Conservation (phyloP, 2,113 vertebrate genomes). For the Stegostoma tigrinum region DNA sequence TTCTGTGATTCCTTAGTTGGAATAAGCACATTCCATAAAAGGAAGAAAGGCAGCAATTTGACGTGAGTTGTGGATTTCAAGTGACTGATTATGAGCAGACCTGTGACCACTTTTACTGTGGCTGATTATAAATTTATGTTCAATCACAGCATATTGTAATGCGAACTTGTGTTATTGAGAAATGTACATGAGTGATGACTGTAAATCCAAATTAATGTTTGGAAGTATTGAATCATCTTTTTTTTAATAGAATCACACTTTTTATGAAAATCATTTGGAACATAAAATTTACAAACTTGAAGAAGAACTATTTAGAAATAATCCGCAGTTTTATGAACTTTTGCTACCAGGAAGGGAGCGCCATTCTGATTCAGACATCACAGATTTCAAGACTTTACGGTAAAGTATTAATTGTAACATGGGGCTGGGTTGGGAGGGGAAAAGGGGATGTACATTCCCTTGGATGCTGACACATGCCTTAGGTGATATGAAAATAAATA, state of each 20-base stretch:
- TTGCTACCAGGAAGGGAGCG: not conserved
- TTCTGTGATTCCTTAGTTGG: not conserved
- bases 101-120: not conserved
- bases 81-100: not conserved
- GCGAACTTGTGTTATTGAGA: not conserved
- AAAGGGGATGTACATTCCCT: constrained; percentile 31
- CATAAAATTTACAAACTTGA: constrained; percentile 39
- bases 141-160: not conserved
- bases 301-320: constrained; percentile 31
- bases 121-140: not conserved
- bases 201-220: not conserved
- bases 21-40: not conserved
- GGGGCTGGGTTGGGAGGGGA: not conserved
- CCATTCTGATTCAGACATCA: not conserved
- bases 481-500: no score
- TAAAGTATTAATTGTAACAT: not conserved
- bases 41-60: not conserved
- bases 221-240: not conserved
- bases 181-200: not conserved
- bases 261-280: constrained; percentile 21
- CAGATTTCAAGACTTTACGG: constrained; percentile 28
- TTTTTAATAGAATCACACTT: constrained; percentile 31
- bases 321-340: constrained; percentile 35
- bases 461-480: constrained; percentile 41
- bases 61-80: not conserved